These are phyloP conservation scores for Megalopta genalis DNA, from an alignment of 1,140 invertebrate species.

Conservation along the genomic window DNA sequence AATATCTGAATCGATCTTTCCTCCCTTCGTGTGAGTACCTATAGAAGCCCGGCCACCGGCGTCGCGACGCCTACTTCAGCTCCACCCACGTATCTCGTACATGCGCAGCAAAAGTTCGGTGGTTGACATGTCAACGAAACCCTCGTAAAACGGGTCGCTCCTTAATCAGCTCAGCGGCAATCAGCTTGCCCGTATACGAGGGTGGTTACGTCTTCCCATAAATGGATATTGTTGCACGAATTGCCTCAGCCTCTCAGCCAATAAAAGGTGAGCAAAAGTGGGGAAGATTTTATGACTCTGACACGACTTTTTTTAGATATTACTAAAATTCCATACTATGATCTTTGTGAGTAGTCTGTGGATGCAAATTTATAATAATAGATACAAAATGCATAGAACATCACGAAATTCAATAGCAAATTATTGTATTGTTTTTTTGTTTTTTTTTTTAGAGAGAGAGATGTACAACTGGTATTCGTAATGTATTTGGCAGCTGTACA, in stretches of 20 bases:
- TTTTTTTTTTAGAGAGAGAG: too few relatives aligned
- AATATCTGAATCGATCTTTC: slow-evolving; percentile 51
- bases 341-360: too few relatives aligned
- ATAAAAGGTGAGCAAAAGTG: not conserved
- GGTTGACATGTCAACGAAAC: slow-evolving; percentile 71
- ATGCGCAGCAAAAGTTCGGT: slow-evolving; percentile 55
- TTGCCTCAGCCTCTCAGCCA: not conserved
- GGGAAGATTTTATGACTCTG: not conserved
- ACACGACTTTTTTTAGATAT: too few relatives aligned
- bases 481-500: too few relatives aligned
- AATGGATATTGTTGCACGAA: slow-evolving; percentile 8
- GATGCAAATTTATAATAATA: too few relatives aligned
- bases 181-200: slow-evolving; percentile 37
- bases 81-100: slow-evolving; percentile 60
- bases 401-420: too few relatives aligned
- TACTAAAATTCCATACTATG: too few relatives aligned
- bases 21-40: slow-evolving; percentile 39
- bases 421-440: too few relatives aligned
- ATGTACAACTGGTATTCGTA: too few relatives aligned
- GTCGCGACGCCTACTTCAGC: slow-evolving; percentile 59
- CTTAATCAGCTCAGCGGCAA: slow-evolving; percentile 59
- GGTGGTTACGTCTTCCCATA: slow-evolving; percentile 17
- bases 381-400: too few relatives aligned
- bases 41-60: slow-evolving; percentile 58
- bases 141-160: slow-evolving; percentile 68